Evolutionary conservation across 2,113 vertebrate genomes (phyloP).

Genomic region (Drymodes brunneopygia): DNA sequence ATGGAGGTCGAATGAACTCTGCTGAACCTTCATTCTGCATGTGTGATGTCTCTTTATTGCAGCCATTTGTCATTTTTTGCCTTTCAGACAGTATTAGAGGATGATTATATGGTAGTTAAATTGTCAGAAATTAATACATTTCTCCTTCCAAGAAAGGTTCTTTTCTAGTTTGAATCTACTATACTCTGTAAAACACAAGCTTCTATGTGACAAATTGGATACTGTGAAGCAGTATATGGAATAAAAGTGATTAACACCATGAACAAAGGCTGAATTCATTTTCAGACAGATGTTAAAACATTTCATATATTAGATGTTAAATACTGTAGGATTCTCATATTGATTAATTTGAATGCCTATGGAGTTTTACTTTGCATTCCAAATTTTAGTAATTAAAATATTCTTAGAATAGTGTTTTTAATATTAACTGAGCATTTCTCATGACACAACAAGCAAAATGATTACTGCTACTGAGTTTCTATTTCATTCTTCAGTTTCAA

Average conservation of each 20-base stretch:
- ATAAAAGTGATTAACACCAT: constrained; percentile 30
- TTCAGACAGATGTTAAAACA: constrained; percentile 3
- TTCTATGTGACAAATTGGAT: constrained; percentile 7
- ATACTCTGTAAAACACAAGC: not conserved
- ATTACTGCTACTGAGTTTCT: not conserved
- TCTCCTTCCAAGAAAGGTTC: constrained; percentile 5
- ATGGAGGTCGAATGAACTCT: not conserved
- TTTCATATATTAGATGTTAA: constrained; percentile 11
- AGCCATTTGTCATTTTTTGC: constrained; percentile 44
- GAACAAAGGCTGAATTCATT: not conserved
- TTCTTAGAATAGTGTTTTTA: not conserved
- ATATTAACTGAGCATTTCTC: constrained; percentile 26
- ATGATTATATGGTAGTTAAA: constrained; percentile 49
- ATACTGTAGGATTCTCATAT: not conserved
- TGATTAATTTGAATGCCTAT: constrained; percentile 3
- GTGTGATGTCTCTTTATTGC: constrained; percentile 10
- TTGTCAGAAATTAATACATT: constrained; percentile 26
- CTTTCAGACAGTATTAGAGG: constrained; percentile 20
- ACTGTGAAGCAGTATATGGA: not conserved
- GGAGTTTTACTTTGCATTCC: constrained; percentile 2
- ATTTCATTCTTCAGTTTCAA: not conserved
- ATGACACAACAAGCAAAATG: constrained; percentile 18
- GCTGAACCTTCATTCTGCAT: not conserved
- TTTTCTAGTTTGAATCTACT: constrained; percentile 1
- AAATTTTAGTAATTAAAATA: constrained; percentile 40